These are phyloP conservation scores for Etheostoma cragini DNA, from an alignment of 2,113 vertebrate genomes.

Conservation along the genomic window DNA sequence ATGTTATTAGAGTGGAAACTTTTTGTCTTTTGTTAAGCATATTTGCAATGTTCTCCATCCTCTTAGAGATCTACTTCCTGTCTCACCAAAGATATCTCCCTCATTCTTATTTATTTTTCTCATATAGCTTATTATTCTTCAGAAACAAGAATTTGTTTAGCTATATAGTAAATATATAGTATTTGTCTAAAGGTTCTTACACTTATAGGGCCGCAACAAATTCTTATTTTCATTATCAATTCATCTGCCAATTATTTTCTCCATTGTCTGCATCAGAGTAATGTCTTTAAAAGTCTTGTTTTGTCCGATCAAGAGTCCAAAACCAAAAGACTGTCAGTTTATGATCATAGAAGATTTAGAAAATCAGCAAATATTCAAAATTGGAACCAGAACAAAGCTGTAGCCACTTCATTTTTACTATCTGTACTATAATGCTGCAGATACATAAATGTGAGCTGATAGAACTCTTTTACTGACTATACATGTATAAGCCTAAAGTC, in stretches of 20 bases:
- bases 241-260: background rate
- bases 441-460: background rate
- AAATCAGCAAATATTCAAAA: background rate
- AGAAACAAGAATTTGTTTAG: background rate
- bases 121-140: background rate
- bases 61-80: background rate
- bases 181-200: background rate
- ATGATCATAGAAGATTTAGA: background rate
- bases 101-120: background rate
- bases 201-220: background rate
- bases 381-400: background rate
- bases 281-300: too few species aligned
- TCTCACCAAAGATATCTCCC: background rate
- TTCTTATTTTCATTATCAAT: background rate
- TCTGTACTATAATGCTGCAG: background rate
- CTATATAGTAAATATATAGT: background rate
- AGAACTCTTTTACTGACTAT: constrained; percentile 13
- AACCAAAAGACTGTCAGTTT: background rate
- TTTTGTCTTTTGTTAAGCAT: background rate
- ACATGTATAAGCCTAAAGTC: background rate
- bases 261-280: too few species aligned
- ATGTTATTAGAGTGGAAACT: background rate
- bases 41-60: background rate
- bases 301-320: background rate
- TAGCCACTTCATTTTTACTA: background rate